These are phyloP conservation scores for Parnassius mnemosyne DNA, from an alignment of 2,888 invertebrate genomes.

Conservation along the genomic window DNA sequence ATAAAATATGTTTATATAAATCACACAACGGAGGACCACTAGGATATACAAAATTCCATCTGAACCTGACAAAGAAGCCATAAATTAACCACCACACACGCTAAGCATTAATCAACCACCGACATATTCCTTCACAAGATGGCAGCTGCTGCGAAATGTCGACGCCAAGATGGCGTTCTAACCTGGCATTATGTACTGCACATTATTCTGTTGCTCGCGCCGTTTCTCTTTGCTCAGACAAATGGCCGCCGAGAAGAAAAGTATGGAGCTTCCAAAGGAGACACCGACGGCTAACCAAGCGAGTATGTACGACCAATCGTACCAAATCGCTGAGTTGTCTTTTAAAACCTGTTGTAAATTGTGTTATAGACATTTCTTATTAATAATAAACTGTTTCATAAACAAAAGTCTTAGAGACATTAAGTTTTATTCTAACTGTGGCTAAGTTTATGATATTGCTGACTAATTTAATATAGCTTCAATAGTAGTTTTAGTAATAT, in stretches of 20 bases:
- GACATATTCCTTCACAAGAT: constrained; percentile 47
- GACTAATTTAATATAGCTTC: too few species aligned
- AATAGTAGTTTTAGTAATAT: too few species aligned
- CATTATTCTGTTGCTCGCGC: constrained; percentile 86
- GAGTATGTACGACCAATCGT: constrained; percentile 93
- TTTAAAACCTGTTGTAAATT: constrained; percentile 82
- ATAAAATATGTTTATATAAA: constrained; percentile 1
- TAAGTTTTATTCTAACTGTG: too few species aligned
- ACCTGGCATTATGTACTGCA: constrained; percentile 96
- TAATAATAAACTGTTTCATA: background rate
- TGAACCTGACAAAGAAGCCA: constrained; percentile 32
- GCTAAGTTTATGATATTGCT: too few species aligned
- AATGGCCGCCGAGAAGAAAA: constrained; percentile 90
- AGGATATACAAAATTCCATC: constrained; percentile 46
- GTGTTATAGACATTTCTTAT: constrained; percentile 12
- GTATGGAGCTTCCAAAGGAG: constrained; percentile 86
- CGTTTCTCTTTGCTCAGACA: constrained; percentile 89
- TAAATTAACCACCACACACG: constrained; percentile 55
- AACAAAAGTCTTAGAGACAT: too few species aligned
- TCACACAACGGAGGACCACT: constrained; percentile 20
- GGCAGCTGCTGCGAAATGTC: constrained; percentile 38
- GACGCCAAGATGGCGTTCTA: constrained; percentile 66
- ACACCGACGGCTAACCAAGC: constrained; percentile 91
- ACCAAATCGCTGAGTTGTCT: constrained; percentile 86
- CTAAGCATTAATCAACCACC: constrained; percentile 63